A percentile compares a stretch with the other conserved stretches of the same genome.
phyloP scores from a whole-genome alignment of 2,888 invertebrate genomes.

The Drosophila mayaguana region DNA sequence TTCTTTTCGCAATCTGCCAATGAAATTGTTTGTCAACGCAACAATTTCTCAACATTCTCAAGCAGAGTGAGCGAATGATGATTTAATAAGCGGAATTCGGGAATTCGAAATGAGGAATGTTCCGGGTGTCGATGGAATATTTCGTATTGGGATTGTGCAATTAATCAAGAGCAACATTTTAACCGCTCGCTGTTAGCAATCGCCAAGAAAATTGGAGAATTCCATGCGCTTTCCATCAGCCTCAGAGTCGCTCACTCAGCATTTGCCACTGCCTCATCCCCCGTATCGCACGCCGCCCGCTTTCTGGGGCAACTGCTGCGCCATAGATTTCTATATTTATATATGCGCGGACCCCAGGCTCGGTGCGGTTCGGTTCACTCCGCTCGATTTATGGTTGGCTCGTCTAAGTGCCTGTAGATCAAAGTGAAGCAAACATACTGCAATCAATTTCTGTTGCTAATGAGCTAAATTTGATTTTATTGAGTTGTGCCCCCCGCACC shows the following conservation, averaged over 20 bases:
- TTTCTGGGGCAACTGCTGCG: slow-evolving; percentile 16
- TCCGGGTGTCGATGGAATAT: slow-evolving; percentile 57
- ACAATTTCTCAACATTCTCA: slow-evolving; percentile 44
- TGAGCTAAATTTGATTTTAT: slow-evolving; percentile 79
- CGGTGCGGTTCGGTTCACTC: slow-evolving; percentile 22
- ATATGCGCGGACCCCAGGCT: slow-evolving; percentile 33
- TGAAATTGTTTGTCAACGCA: slow-evolving; percentile 75
- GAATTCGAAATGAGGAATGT: slow-evolving; percentile 16
- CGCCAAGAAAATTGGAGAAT: slow-evolving; percentile 46
- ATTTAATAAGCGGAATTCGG: slow-evolving; percentile 59
- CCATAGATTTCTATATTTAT: slow-evolving; percentile 51
- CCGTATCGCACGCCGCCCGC: not conserved
- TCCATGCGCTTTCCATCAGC: slow-evolving; percentile 57
- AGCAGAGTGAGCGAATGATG: slow-evolving; percentile 37
- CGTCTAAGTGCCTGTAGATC: slow-evolving; percentile 63
- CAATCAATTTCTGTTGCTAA: slow-evolving; percentile 78
- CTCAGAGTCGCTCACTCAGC: slow-evolving; percentile 46
- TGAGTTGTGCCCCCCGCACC: slow-evolving; percentile 53
- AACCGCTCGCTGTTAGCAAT: slow-evolving; percentile 40
- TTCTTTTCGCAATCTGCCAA: slow-evolving; percentile 66
- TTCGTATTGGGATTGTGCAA: slow-evolving; percentile 52
- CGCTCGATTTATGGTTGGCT: slow-evolving; percentile 53
- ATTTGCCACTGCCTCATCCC: slow-evolving; percentile 3
- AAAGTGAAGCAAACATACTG: slow-evolving; percentile 68
- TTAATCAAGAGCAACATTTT: slow-evolving; percentile 60